Evolutionary conservation across 2,888 invertebrate species (phyloP).

Genomic region (Emmelina monodactyla): DNA sequence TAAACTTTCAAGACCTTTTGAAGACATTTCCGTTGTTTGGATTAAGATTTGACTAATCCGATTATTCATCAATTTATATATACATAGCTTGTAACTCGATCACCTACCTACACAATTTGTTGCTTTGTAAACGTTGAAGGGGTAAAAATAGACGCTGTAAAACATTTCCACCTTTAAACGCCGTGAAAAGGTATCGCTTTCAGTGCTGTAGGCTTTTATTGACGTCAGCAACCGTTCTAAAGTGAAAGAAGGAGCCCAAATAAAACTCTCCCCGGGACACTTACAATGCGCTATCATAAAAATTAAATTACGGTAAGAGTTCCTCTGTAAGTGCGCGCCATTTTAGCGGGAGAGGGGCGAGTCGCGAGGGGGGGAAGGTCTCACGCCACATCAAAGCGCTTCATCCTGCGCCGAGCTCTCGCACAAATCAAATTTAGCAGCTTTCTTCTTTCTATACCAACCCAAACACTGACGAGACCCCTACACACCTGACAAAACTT

Average conservation of each 20-base stretch:
- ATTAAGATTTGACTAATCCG: conserved; percentile 58
- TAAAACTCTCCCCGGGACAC: conserved; percentile 44
- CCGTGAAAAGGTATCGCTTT: not conserved
- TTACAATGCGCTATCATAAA: conserved; percentile 63
- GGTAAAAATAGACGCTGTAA: too few relatives aligned
- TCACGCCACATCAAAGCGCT: conserved; percentile 55
- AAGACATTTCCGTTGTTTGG: conserved; percentile 62
- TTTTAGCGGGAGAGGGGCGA: conserved; percentile 36
- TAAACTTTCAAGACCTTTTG: conserved; percentile 65
- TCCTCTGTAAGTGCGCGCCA: conserved; percentile 57
- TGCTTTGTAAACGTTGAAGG: too few relatives aligned
- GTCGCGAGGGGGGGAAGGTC: conserved; percentile 26
- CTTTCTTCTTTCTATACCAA: conserved; percentile 43
- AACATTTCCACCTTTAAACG: not conserved
- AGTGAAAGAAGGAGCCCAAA: conserved; percentile 35
- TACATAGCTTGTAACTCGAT: too few relatives aligned
- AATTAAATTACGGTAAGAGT: conserved; percentile 62
- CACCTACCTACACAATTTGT: too few relatives aligned
- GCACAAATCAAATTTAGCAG: conserved; percentile 58
- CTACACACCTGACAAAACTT: conserved; percentile 19
- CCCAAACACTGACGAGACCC: conserved; percentile 15
- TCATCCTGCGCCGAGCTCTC: conserved; percentile 39
- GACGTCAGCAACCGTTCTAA: conserved; percentile 22
- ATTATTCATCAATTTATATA: too few relatives aligned
- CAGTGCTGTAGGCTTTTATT: conserved; percentile 8